Evolutionary conservation across 2,113 vertebrate species (phyloP).

Genomic region (Phalacrocorax carbo): DNA sequence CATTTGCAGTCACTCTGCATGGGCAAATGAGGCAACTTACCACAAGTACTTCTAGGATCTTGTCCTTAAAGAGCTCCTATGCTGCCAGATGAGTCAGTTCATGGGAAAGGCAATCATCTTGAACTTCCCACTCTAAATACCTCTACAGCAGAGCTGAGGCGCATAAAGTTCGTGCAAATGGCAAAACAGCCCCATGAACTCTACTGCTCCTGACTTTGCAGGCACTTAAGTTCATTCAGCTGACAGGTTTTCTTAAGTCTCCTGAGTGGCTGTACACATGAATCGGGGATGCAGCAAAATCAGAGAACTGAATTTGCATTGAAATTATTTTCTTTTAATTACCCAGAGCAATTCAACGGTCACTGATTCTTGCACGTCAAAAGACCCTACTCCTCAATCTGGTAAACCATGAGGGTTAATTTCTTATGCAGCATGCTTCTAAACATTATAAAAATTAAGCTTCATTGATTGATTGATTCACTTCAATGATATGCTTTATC

Average conservation of each 20-base stretch:
- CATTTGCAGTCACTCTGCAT: neutral
- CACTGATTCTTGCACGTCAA: neutral
- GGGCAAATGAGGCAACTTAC: neutral
- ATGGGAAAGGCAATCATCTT: neutral
- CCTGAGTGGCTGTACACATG: neutral
- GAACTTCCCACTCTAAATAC: neutral
- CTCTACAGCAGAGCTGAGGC: neutral
- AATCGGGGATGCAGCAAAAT: neutral
- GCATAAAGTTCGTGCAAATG: neutral
- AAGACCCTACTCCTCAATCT: neutral
- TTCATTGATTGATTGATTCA: conserved; percentile 29
- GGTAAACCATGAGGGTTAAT: neutral
- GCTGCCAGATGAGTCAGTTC: neutral
- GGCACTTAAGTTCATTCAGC: neutral
- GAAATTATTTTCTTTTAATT: conserved; percentile 32
- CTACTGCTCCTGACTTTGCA: neutral
- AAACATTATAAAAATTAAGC: neutral
- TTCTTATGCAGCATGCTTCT: neutral
- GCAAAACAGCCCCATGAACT: neutral
- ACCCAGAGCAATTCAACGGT: neutral
- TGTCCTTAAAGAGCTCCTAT: neutral
- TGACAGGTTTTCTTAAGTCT: neutral
- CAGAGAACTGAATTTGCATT: neutral
- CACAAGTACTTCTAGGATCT: neutral
- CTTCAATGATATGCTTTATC: neutral